Evolutionary conservation across 2,888 invertebrate species (phyloP).

Genomic region (Zygothrica quintamaculata): DNA sequence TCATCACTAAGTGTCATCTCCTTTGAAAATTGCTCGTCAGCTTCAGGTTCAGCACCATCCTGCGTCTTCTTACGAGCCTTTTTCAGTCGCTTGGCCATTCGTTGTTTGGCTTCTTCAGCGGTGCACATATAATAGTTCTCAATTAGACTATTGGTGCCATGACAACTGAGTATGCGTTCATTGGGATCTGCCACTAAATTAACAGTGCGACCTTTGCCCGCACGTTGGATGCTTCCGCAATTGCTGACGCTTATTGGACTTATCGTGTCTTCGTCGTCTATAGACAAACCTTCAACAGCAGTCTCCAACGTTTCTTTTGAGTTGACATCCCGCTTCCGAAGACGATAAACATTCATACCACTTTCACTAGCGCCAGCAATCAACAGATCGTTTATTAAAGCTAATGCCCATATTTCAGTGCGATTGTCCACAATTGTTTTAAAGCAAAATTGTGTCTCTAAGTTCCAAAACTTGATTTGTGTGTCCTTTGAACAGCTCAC

Average conservation of each 20-base stretch:
- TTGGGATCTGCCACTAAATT: slow-evolving; percentile 90
- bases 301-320: slow-evolving; percentile 85
- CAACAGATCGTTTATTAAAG: slow-evolving; percentile 91
- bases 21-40: slow-evolving; percentile 63
- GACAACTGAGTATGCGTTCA: slow-evolving; percentile 90
- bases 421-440: slow-evolving; percentile 96
- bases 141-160: slow-evolving; percentile 91
- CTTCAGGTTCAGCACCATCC: slow-evolving; percentile 28
- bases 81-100: slow-evolving; percentile 90
- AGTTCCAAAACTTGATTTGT: slow-evolving; percentile 98
- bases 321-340: slow-evolving; percentile 85
- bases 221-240: slow-evolving; percentile 91
- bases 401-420: slow-evolving; percentile 95
- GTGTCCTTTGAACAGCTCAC: slow-evolving; percentile 96
- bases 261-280: slow-evolving; percentile 83
- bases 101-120: slow-evolving; percentile 89
- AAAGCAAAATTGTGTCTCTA: slow-evolving; percentile 97
- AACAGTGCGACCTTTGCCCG: slow-evolving; percentile 91
- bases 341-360: slow-evolving; percentile 93
- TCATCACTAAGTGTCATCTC: slow-evolving; percentile 89
- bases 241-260: slow-evolving; percentile 90
- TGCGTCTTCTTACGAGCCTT: slow-evolving; percentile 86
- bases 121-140: slow-evolving; percentile 93
- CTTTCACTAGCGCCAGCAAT: slow-evolving; percentile 95
- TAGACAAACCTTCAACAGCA: slow-evolving; percentile 83